These are phyloP conservation scores for Anguilla marmorata DNA, from an alignment of 2,797 vertebrate genomes.

Conservation along the genomic window DNA sequence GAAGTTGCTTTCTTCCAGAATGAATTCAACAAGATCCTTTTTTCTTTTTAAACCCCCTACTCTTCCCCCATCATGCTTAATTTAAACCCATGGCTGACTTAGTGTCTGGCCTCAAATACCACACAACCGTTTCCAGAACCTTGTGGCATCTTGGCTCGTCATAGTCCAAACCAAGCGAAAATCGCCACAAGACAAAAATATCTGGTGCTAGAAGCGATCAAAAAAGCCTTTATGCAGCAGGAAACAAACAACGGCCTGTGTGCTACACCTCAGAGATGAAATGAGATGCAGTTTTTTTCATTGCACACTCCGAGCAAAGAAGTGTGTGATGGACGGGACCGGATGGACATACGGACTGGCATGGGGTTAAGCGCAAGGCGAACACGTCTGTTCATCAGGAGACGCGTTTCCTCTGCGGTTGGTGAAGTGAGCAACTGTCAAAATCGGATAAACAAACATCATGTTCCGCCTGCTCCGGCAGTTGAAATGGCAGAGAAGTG, in stretches of 20 bases:
- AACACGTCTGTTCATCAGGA: not conserved
- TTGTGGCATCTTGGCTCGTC: conserved; percentile 73
- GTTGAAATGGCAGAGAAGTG: not conserved
- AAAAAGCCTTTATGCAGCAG: conserved; percentile 68
- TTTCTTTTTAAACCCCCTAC: conserved; percentile 17
- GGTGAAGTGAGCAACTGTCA: conserved; percentile 59
- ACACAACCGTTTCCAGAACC: conserved; percentile 72
- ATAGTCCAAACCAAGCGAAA: conserved; percentile 60
- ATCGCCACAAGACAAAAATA: conserved; percentile 78
- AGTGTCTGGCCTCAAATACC: conserved; percentile 73
- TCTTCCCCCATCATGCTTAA: conserved; percentile 70
- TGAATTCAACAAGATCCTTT: conserved; percentile 56
- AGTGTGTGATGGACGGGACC: conserved; percentile 41
- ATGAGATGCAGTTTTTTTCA: conserved; percentile 49
- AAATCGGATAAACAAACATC: conserved; percentile 37
- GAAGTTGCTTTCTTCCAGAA: conserved; percentile 65
- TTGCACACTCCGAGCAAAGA: conserved; percentile 38
- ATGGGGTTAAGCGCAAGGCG: conserved; percentile 26
- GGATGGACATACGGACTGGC: conserved; percentile 39
- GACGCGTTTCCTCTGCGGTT: conserved; percentile 43
- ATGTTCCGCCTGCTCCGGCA: not conserved
- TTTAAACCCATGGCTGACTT: conserved; percentile 77
- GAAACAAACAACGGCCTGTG: conserved; percentile 69
- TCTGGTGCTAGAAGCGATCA: conserved; percentile 67
- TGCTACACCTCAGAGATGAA: conserved; percentile 61